phyloP scores from a whole-genome alignment of 1,140 invertebrate species.

The Tetramorium alpestre region DNA sequence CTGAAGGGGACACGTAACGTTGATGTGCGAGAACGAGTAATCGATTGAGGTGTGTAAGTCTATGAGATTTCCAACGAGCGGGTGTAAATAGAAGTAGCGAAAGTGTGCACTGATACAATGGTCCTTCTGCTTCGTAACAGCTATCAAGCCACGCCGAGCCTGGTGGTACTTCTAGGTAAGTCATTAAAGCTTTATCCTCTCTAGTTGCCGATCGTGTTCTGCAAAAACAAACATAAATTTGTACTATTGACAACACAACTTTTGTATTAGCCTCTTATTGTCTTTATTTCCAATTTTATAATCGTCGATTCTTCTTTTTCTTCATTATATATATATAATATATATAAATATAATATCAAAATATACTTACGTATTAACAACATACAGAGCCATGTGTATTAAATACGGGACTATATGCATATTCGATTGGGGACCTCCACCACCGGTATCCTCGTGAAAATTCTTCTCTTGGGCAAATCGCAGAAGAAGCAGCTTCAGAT shows the following conservation, averaged over 20 bases:
- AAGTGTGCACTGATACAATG: conserved; percentile 94
- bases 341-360: neutral
- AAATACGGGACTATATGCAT: conserved; percentile 98
- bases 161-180: conserved; percentile 89
- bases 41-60: conserved; percentile 91
- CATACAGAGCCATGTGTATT: conserved; percentile 97
- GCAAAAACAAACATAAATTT: conserved; percentile 54
- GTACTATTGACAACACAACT: neutral
- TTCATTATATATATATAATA: neutral
- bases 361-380: conserved; percentile 94
- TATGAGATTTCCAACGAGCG: conserved; percentile 89
- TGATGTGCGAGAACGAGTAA: conserved; percentile 93
- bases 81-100: conserved; percentile 92
- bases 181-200: conserved; percentile 90
- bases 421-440: conserved; percentile 98
- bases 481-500: conserved; percentile 95
- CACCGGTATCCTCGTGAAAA: conserved; percentile 98
- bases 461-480: conserved; percentile 97
- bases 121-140: conserved; percentile 95
- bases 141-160: conserved; percentile 90
- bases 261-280: neutral
- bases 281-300: neutral
- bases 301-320: neutral
- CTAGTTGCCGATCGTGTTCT: conserved; percentile 91
- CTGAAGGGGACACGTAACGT: conserved; percentile 87